Base-by-base conservation (phyloP, 2,113 vertebrate species). In the Gymnocephalus cernua region DNA sequence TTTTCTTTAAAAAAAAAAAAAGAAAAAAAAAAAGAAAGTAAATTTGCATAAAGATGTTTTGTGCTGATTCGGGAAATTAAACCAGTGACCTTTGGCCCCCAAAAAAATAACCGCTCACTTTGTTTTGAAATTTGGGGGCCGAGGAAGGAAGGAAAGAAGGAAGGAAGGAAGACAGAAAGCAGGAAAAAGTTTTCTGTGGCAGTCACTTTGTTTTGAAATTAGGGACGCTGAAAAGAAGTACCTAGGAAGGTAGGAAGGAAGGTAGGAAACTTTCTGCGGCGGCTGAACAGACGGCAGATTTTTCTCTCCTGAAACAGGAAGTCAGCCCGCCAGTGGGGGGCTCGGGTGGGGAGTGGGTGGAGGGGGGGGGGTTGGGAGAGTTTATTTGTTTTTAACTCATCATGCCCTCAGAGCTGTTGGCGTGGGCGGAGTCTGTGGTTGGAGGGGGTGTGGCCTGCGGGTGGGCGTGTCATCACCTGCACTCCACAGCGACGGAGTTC, bases 401-500 rank as follows among this genome's bases (percentile, higher is more conserved):
- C 12, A 38, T 18, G 59, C n/a, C 68, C 56, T 54, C 69, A 44
- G 41, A 69, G 48, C 41, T 35, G 50, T 25, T 48, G 1, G 61
- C 44, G 54, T 21, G 67, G 74, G 71, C n/a, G 50, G 45, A 72
- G 64, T 54, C 59, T 67, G 77, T 50, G 83, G 76, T 79, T 81
- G 82, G 88, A 92, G 93, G 70, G 93, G 94, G 91, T 85, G 86
- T 90, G 92, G 91, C n/a, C 6, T 91, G 94, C 91, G 90, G 93
- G 73, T 73, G 91, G 90, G 91, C 38, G 84, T 93, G 85, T 93
- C 93, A 99, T 99, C 98, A 99, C 98, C 98, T 99, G 96, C 98
- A 99, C 85, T 99, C 98, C 41, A 99, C 97, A 32, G 97, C 97
- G 54, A 99, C 97, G 48, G 97, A 97, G 47, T 97, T 99, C 91